Percentiles rank a stretch among this genome's conserved stretches.
Evolutionary conservation across 2,113 vertebrate genomes (phyloP).

Genomic region (Chaetodon trifascialis): DNA sequence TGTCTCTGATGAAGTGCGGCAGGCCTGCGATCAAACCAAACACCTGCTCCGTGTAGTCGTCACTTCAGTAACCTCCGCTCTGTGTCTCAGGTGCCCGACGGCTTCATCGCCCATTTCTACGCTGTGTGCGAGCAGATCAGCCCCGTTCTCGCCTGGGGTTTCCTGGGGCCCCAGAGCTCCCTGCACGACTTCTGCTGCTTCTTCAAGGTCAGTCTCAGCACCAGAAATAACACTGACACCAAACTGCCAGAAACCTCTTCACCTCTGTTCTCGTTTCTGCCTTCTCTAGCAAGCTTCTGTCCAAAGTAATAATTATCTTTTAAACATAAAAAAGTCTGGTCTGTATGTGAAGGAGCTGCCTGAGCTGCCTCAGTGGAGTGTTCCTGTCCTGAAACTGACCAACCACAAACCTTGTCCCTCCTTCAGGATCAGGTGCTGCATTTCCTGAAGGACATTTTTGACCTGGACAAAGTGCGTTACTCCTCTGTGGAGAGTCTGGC

Average conservation of each 20-base stretch:
- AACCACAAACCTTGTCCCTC: fast-evolving
- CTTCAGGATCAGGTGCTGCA: conserved; percentile 92
- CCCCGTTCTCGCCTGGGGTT: conserved; percentile 96
- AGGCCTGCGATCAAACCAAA: no score
- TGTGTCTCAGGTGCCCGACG: conserved; percentile 88
- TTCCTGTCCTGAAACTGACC: not conserved
- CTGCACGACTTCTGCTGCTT: conserved; percentile 95
- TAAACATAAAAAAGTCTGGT: no score
- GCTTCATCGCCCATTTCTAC: conserved; percentile 97
- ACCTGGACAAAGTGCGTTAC: conserved; percentile 96
- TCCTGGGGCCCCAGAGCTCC: conserved; percentile 93
- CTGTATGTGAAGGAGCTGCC: no score
- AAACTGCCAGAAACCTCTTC: not conserved
- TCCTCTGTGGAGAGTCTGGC: conserved; percentile 88
- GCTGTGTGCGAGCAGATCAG: conserved; percentile 95
- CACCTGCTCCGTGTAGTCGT: no score
- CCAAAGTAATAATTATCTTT: no score
- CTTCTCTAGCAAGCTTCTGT: no score
- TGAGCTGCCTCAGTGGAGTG: no score
- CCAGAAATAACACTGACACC: not conserved
- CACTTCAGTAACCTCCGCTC: not conserved
- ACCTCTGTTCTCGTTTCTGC: no score
- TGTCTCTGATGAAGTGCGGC: not conserved
- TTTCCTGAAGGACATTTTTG: conserved; percentile 97
- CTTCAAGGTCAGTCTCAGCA: conserved; percentile 89